phyloP scores from a whole-genome alignment of 2,888 invertebrate species.

The Maniola hyperantus region DNA sequence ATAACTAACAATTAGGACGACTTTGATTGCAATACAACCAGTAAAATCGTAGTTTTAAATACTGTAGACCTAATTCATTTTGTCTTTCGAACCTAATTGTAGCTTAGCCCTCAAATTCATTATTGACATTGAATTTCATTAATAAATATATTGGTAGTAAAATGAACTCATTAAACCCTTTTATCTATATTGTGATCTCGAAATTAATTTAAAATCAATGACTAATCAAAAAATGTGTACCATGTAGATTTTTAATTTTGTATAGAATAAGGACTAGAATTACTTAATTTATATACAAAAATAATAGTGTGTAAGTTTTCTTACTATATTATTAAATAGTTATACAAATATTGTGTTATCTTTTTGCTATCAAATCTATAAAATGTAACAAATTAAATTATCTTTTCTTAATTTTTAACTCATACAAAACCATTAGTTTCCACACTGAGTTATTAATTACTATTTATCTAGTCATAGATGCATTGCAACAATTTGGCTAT shows the following conservation, averaged over 20 bases:
- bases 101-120: not conserved
- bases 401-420: not conserved
- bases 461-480: too few species aligned
- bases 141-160: not conserved
- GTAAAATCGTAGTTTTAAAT: not conserved
- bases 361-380: constrained; percentile 7
- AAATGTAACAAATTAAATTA: not conserved
- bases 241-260: constrained; percentile 19
- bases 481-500: too few species aligned
- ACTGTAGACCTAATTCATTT: not conserved
- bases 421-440: not conserved
- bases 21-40: not conserved
- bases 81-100: not conserved
- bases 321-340: constrained; percentile 57
- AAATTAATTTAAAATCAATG: constrained; percentile 21
- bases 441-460: not conserved
- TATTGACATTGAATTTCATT: not conserved
- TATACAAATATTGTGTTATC: constrained; percentile 35
- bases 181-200: constrained; percentile 26
- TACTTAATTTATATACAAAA: constrained; percentile 55
- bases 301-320: constrained; percentile 54
- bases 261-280: constrained; percentile 46
- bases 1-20: not conserved
- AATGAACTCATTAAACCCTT: not conserved
- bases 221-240: constrained; percentile 7